Base-by-base conservation (phyloP, 2,888 invertebrate species). In the Athetis lepigone region DNA sequence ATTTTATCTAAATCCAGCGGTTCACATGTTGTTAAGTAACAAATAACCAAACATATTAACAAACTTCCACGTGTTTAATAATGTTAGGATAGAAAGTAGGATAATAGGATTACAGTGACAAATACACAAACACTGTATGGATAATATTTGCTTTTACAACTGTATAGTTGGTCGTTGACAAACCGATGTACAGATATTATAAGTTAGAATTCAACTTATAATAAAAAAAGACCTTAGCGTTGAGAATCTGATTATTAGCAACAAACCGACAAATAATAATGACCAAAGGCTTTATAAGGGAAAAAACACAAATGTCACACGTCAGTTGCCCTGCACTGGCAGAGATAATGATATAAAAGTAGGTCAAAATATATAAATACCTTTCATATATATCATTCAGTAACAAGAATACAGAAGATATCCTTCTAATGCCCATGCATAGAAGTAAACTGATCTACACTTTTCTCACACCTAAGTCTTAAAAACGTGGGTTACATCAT, bases 381-480 rank as follows among this genome's bases (percentile, higher is more conserved):
- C n/a, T n/a, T n/a, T n/a, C n/a, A n/a, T n/a, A n/a, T n/a, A n/a
- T n/a, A n/a, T n/a, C n/a, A n/a, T 11, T 29, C 29, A 4, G 13
- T 13, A 13, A 33, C 33, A 33, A 33, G 11, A 4, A 4, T 13
- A 33, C 3, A 4, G 3, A 13, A 13, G 1, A 46, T 39, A 18
- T 13, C 18, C 23, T 1, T 5, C 4, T 16, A 27, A 8, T 23
- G 4, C 6, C 2, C 16, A 37, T 68, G 4, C 29, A 19, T 21
- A 18, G 11, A 19, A 21, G 2, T 1, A 13, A 0, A 8, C 9
- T 16, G 1, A 40, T 33, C n/a, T 9, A 13, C n/a, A n/a, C 9
- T 59, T 69, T 45, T 21, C n/a, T n/a, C 4, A 4, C 21, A 29
- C 7, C 21, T 19, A 8, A 29, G n/a, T 43, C 16, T 63, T 25